Percentiles rank a stretch among this genome's conserved stretches.
phyloP scores from a whole-genome alignment of 2,113 vertebrate species.

The Empidonax traillii region DNA sequence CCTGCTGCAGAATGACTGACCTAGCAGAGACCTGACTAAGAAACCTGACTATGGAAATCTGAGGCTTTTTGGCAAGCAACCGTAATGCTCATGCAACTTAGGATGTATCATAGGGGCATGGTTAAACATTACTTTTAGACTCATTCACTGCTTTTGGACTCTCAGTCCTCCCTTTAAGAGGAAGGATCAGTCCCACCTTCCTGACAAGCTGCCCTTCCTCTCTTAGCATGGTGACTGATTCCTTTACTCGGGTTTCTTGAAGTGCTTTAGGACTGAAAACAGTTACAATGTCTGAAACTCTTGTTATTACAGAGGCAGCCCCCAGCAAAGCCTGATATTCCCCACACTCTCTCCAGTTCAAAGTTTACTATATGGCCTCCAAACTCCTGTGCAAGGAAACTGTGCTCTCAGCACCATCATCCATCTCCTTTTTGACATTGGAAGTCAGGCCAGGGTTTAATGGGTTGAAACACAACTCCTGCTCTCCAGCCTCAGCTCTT shows the following conservation, averaged over 20 bases:
- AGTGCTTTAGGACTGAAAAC: not conserved
- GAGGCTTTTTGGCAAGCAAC: not conserved
- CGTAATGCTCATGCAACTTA: not conserved
- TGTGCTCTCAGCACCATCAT: slow-evolving; percentile 22
- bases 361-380: not conserved
- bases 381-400: not conserved
- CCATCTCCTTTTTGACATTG: slow-evolving; percentile 69
- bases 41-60: not conserved
- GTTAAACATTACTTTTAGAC: not conserved
- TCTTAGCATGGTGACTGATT: not conserved
- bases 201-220: accelerated
- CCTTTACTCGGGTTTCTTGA: not conserved
- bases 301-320: not conserved
- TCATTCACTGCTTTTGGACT: not conserved
- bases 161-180: not conserved
- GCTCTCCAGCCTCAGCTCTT: slow-evolving; percentile 59
- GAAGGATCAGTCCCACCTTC: not conserved
- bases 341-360: not conserved
- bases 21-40: not conserved
- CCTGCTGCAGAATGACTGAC: not conserved
- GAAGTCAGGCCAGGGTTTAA: slow-evolving; percentile 61
- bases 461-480: slow-evolving; percentile 62
- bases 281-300: not conserved
- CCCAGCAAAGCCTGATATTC: not conserved
- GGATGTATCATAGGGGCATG: not conserved